A percentile compares a stretch with the other conserved stretches of the same genome.
Conservation (phyloP, 2,888 invertebrate genomes). For the Parasteatoda lunata region DNA sequence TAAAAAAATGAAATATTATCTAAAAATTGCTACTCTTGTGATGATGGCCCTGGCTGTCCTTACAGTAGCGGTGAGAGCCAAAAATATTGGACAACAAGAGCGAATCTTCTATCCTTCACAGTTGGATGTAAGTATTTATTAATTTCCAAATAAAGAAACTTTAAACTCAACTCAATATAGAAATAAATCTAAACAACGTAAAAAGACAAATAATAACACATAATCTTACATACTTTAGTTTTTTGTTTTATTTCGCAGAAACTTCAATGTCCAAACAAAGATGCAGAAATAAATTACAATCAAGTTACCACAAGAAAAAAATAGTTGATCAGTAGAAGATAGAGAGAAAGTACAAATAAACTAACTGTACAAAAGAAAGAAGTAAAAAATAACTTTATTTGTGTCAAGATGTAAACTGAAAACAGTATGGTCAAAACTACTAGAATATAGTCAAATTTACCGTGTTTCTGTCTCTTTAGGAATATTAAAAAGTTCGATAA, state of each 20-base stretch:
- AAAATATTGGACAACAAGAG: constrained; percentile 43
- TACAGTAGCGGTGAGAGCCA: constrained; percentile 19
- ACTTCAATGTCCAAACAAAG: too few species aligned
- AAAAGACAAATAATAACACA: background rate
- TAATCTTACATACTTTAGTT: background rate
- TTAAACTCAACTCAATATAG: background rate
- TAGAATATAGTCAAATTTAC: too few species aligned
- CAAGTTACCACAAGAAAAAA: too few species aligned
- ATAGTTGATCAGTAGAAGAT: too few species aligned
- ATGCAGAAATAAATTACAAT: too few species aligned
- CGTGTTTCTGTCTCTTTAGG: too few species aligned
- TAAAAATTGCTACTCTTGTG: constrained; percentile 34
- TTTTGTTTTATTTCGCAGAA: background rate
- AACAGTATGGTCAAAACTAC: too few species aligned
- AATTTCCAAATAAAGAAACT: background rate
- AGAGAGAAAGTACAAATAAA: too few species aligned
- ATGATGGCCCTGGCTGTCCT: constrained; percentile 21
- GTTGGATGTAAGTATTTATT: constrained; percentile 46
- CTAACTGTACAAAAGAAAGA: too few species aligned
- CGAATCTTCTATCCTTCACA: constrained; percentile 38
- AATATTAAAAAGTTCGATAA: too few species aligned
- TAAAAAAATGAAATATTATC: constrained; percentile 23
- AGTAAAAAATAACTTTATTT: too few species aligned
- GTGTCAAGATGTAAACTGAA: too few species aligned
- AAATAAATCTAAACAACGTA: background rate